Base-by-base conservation (phyloP, 2,797 vertebrate species). In the Macroramphosus scolopax region DNA sequence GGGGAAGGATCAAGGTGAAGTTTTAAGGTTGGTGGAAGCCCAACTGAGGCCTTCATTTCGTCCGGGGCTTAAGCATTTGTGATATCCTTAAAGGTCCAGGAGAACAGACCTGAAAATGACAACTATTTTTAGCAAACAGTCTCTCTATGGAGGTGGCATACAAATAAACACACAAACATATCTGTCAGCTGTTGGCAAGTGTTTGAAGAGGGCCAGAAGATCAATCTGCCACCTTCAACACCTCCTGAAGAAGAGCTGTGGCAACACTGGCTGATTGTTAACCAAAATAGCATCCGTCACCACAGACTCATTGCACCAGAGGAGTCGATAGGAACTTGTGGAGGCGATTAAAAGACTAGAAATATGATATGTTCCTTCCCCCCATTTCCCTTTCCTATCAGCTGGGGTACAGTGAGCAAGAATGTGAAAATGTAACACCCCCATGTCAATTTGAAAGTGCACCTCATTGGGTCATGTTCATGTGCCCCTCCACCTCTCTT, bases 391-490 rank as follows among this genome's bases (percentile, higher is more conserved):
- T 75, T 46, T 64, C 63, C 71, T 65, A 62, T 82, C 75, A 72
- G 72, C 57, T 39, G 41, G 67, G 59, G 52, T 53, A 67, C 50
- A 68, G 54, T 52, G 66, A 83, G 77, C 66, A 65, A 59, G 74
- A 77, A 84, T 83, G 81, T 78, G 80, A 89, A 85, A 87, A 78
- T 75, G 74, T 72, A 82, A 82, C 70, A 75, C 78, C 66, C 77
- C 68, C 37, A 50, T 85, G 83, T 88, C 81, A 86, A 71, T 89
- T 87, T 87, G 72, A 86, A 89, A 88, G 76, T 79, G 75, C 65
- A 80, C 72, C 81, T 71, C 76, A 56, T 70, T 69, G 54, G 64
- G 72, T 81, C 75, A 57, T 77, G 48, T 72, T 81, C 75, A 55
- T 75, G 46, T 69, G 71, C 77, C 53, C 81, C 74, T 71, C 72